Conservation (phyloP, 1,140 invertebrate genomes). For the Drosophila pallidifrons region DNA sequence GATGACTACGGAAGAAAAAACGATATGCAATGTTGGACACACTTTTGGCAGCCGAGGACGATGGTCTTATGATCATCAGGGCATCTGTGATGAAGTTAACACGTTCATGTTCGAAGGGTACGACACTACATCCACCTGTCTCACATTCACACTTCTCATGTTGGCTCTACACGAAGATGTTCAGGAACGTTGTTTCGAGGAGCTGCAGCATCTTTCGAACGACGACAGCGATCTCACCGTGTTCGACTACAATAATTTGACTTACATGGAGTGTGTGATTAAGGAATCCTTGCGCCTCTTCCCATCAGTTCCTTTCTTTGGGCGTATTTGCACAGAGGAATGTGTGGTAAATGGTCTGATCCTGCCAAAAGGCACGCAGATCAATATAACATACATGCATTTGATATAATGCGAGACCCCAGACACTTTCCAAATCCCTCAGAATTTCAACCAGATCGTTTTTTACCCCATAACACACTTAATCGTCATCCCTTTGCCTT, state of each 20-base stretch:
- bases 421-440: slow-evolving; percentile 89
- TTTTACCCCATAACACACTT: slow-evolving; percentile 87
- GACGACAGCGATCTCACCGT: slow-evolving; percentile 65
- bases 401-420: slow-evolving; percentile 87
- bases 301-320: slow-evolving; percentile 89
- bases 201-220: slow-evolving; percentile 47
- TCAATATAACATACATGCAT: slow-evolving; percentile 85
- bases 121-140: slow-evolving; percentile 89
- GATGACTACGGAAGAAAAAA: slow-evolving; percentile 83
- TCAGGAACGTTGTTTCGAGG: slow-evolving; percentile 88
- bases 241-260: slow-evolving; percentile 87
- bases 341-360: slow-evolving; percentile 79
- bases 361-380: slow-evolving; percentile 85
- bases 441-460: slow-evolving; percentile 91
- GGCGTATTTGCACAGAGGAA: slow-evolving; percentile 86
- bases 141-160: slow-evolving; percentile 87
- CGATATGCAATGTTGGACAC: slow-evolving; percentile 93
- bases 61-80: slow-evolving; percentile 87
- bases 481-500: slow-evolving; percentile 86
- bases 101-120: slow-evolving; percentile 93
- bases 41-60: slow-evolving; percentile 87
- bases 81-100: slow-evolving; percentile 93
- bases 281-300: slow-evolving; percentile 88
- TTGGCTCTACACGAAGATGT: slow-evolving; percentile 87
- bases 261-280: slow-evolving; percentile 88